Evolutionary conservation across 2,888 invertebrate species (phyloP), one percentile per base, ranked within the genome.

Genomic region (Euzophera pinguis): DNA sequence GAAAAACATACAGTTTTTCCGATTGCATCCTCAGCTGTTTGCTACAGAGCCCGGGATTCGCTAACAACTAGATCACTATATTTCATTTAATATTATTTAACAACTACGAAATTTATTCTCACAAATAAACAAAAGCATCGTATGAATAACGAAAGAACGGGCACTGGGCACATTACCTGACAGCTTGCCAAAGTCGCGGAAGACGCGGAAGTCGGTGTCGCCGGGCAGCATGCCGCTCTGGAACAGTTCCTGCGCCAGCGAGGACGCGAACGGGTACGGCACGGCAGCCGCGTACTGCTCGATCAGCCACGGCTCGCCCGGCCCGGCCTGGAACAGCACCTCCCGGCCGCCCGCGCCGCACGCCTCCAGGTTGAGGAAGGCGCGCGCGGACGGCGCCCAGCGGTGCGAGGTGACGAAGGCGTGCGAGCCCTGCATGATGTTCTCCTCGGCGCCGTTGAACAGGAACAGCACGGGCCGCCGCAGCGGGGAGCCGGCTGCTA

Each of bases 401-500:
- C 77, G 92, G 85, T 98, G 98, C 69, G 95, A 93, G 3, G 97
- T 97, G 75, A 98, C 95, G 84, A 98, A 98, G 38, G 96, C 98
- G 91, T 98, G 98, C 53, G 97, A 95, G 62, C 77, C 84, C 91
- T 96, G 96, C 84, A 97, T 90, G 73, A 97, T 93, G 88, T 96
- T 97, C 89, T 98, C 98, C 87, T 98, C 97, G 50, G 97, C 98
- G 57, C 97, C 97, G 84, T 97, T 97, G 81, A 97, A 95, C 59
- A 97, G 91, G 82, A 97, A 94, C 61, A 98, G 91, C 58, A 96
- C 92, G 81, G 94, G 94, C 84, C 95, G 94, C 50, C 92, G 91
- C 58, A 97, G 90, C 61, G 93, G 90, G 52, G 83, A 83, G 52
- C 90, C 83, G 8, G 84, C 77, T 29, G 94, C 91, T 65, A 96